These are phyloP conservation scores for Halcyon chelicuti DNA, from an alignment of 2,797 vertebrate species.

Conservation along the genomic window DNA sequence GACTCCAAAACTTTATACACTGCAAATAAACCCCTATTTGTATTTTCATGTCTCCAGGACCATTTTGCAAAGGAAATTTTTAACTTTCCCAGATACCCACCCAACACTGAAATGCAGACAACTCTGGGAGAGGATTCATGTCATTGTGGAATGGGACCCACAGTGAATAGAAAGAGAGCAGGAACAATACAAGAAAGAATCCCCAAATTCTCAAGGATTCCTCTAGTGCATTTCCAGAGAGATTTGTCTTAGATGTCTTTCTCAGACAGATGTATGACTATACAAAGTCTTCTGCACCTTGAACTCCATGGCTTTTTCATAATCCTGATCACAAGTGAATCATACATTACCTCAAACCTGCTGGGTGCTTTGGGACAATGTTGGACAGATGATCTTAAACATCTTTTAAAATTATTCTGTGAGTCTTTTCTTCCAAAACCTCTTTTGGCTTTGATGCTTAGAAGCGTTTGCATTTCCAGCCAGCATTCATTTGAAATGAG, in stretches of 20 bases:
- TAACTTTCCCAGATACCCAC: neutral
- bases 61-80: neutral
- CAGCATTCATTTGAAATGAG: neutral
- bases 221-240: neutral
- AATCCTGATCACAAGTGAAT: neutral
- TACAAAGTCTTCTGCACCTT: neutral
- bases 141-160: neutral
- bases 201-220: neutral
- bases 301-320: rapidly evolving
- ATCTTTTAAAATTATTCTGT: neutral
- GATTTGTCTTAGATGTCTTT: neutral
- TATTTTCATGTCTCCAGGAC: neutral
- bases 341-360: neutral
- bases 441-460: neutral
- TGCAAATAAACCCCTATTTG: neutral
- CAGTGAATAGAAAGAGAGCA: neutral
- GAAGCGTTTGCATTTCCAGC: neutral
- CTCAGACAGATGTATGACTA: neutral
- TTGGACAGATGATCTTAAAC: neutral
- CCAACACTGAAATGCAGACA: neutral
- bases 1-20: neutral
- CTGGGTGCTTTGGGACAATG: neutral
- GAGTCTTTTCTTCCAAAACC: neutral
- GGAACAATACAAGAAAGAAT: rapidly evolving
- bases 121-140: neutral